Evolutionary conservation across 2,888 invertebrate species (phyloP), one percentile per base, ranked within the genome.

Genomic region (Coronaproctus castanopsis): DNA sequence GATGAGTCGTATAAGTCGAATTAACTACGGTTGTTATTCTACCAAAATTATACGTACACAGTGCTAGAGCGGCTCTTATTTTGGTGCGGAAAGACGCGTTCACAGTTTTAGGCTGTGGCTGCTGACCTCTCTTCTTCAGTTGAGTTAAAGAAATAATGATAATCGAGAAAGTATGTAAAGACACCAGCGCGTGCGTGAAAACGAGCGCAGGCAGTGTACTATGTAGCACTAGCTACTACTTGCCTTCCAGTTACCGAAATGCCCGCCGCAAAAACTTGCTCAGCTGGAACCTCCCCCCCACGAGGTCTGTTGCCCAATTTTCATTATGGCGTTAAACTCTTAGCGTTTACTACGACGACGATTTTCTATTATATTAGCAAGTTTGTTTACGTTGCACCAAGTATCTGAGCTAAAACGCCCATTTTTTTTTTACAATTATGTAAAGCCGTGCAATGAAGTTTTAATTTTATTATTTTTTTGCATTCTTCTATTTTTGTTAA

Each of bases 351-450:
- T 36, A 36, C 36, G 14, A n/a, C n/a, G n/a, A n/a, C n/a, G n/a
- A n/a, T n/a, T n/a, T n/a, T n/a, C n/a, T n/a, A n/a, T n/a, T n/a
- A n/a, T 36, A 8, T 5, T 36, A 14, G 8, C 36, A 14, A 5
- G 36, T 56, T 59, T 59, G 59, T 59, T 59, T 59, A 59, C 59
- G 59, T 59, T 59, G 59, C 59, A 59, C 59, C 59, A n/a, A n/a
- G n/a, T n/a, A n/a, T n/a, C 55, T 59, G 52, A 20, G 50, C 52
- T 22, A 36, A 36, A 59, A 51, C 52, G 52, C 59, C 59, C 52
- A 52, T 59, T 55, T 59, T 59, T 56, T 36, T 8, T 36, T 36
- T 14, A 14, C 14, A 36, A 36, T 36, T 36, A n/a, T n/a, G 59
- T 55, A 24, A 59, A 55, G 59, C 55, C 54, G 59, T 59, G 53